phyloP scores from a whole-genome alignment of 2,888 invertebrate genomes.

The Gymnocheta viridis region DNA sequence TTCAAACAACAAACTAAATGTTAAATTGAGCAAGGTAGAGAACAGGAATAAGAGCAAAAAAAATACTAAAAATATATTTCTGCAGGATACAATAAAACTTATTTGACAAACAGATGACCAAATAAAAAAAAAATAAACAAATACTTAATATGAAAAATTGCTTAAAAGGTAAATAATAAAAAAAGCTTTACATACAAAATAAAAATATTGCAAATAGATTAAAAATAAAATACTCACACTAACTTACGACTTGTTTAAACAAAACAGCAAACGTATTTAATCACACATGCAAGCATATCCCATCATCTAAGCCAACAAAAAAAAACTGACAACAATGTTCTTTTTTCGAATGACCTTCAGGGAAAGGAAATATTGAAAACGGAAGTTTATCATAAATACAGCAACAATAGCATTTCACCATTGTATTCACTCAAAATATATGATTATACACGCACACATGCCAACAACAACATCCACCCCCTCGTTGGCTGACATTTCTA shows the following conservation, averaged over 20 bases:
- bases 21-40: slow-evolving; percentile 29
- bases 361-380: slow-evolving; percentile 56
- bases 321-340: not conserved
- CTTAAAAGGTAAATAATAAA: slow-evolving; percentile 34
- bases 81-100: slow-evolving; percentile 35
- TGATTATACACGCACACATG: slow-evolving; percentile 1
- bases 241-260: not conserved
- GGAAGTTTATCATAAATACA: slow-evolving; percentile 62
- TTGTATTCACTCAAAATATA: slow-evolving; percentile 44
- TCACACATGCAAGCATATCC: not conserved
- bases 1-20: slow-evolving; percentile 46
- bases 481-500: slow-evolving; percentile 6
- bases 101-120: slow-evolving; percentile 26
- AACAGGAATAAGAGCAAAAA: not conserved
- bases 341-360: slow-evolving; percentile 33
- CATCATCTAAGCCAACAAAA: not conserved
- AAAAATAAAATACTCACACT: slow-evolving; percentile 7
- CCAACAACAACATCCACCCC: not conserved
- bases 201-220: slow-evolving; percentile 8
- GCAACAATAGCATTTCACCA: slow-evolving; percentile 38
- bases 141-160: not conserved
- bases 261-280: not conserved
- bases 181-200: not conserved
- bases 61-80: not conserved
- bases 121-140: slow-evolving; percentile 11